A percentile compares a stretch with the other conserved stretches of the same genome.
phyloP scores from a whole-genome alignment of 2,888 invertebrate genomes.

The Ethmia dodecea region DNA sequence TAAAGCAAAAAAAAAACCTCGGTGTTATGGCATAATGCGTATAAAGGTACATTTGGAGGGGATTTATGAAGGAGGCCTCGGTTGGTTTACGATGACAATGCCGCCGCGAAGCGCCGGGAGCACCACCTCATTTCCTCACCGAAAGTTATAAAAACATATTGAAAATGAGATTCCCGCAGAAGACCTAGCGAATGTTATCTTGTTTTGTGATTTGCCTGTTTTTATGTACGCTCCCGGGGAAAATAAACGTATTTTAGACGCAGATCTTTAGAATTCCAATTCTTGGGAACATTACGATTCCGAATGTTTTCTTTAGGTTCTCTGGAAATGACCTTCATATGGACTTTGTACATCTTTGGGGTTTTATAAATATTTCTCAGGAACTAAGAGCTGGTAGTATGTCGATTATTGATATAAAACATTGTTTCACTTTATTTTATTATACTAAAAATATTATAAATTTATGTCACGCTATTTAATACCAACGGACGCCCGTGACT shows the following conservation, averaged over 20 bases:
- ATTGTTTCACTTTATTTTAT: too few species aligned
- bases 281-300: conserved; percentile 25
- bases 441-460: too few species aligned
- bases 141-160: conserved; percentile 78
- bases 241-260: conserved; percentile 59
- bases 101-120: conserved; percentile 55
- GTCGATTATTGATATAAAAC: too few species aligned
- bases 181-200: conserved; percentile 71
- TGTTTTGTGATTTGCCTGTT: conserved; percentile 73
- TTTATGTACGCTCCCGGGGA: conserved; percentile 55
- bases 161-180: conserved; percentile 73
- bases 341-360: not conserved
- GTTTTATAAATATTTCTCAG: not conserved
- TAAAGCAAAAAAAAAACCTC: conserved; percentile 54
- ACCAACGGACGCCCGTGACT: too few species aligned
- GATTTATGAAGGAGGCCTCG: conserved; percentile 72
- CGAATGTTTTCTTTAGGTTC: conserved; percentile 4
- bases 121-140: conserved; percentile 74
- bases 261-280: conserved; percentile 35
- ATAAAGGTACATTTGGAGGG: conserved; percentile 70
- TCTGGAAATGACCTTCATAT: not conserved
- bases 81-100: conserved; percentile 76
- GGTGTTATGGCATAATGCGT: conserved; percentile 71
- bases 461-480: too few species aligned
- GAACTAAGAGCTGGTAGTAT: too few species aligned